Evolutionary conservation across 2,888 invertebrate genomes (phyloP).

Genomic region (Dasysyrphus tricinctus): DNA sequence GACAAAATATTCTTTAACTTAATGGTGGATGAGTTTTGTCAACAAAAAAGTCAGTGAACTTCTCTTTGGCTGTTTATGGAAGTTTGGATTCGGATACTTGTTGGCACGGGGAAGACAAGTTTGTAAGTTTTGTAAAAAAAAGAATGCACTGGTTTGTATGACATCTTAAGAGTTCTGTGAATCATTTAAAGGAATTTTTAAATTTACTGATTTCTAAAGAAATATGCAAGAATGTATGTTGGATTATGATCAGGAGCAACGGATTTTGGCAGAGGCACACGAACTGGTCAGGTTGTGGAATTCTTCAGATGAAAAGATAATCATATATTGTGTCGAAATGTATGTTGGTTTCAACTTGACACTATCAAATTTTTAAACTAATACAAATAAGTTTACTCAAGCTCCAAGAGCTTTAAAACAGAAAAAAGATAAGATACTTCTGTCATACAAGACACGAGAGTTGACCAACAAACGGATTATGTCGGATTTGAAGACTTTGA

Average conservation of each 20-base stretch:
- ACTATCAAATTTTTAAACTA: no score
- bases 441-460: no score
- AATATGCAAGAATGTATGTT: not conserved
- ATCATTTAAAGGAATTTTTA: not conserved
- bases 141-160: slow-evolving; percentile 41
- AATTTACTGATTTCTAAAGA: not conserved
- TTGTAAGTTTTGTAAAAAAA: slow-evolving; percentile 7
- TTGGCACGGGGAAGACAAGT: slow-evolving; percentile 68
- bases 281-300: not conserved
- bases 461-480: no score
- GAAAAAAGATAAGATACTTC: no score
- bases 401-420: no score
- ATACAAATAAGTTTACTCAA: no score
- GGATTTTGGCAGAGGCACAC: not conserved
- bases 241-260: not conserved
- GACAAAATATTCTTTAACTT: slow-evolving; percentile 12
- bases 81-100: not conserved
- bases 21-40: slow-evolving; percentile 16
- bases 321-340: not conserved
- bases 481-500: no score
- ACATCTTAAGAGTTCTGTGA: not conserved
- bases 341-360: no score
- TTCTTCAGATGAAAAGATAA: not conserved
- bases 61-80: slow-evolving; percentile 14
- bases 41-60: slow-evolving; percentile 61